Conservation (phyloP, 2,888 invertebrate genomes). For the Tenodera sinensis region DNA sequence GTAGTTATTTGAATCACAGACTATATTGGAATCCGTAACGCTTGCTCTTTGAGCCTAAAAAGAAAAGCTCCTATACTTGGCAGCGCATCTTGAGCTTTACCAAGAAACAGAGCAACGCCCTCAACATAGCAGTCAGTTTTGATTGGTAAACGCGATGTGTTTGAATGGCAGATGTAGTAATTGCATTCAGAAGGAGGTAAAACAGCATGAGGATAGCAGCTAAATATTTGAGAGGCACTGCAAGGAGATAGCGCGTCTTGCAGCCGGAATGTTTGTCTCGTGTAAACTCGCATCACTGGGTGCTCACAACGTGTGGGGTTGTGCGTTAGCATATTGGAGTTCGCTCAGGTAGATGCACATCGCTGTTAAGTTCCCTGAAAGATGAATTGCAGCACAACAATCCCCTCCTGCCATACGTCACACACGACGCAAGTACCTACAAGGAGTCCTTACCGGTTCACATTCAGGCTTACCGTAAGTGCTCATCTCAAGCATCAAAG, state of each 20-base stretch:
- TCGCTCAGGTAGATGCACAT: slow-evolving; percentile 6
- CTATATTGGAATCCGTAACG: too few species aligned
- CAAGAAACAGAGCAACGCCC: too few species aligned
- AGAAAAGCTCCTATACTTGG: too few species aligned
- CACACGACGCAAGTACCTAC: not conserved
- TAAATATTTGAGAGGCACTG: not conserved
- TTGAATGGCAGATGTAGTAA: too few species aligned
- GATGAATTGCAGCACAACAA: not conserved
- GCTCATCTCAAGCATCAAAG: not conserved
- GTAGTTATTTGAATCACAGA: too few species aligned
- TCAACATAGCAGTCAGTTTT: too few species aligned
- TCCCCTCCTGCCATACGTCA: not conserved
- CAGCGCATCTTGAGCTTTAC: too few species aligned
- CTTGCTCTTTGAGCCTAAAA: too few species aligned
- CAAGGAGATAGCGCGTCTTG: not conserved
- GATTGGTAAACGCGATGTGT: too few species aligned
- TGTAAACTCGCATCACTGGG: not conserved
- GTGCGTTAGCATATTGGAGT: slow-evolving; percentile 8
- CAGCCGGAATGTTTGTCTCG: not conserved
- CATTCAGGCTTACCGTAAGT: not conserved
- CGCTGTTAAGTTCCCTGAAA: slow-evolving; percentile 2
- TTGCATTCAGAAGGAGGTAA: too few species aligned
- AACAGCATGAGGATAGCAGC: too few species aligned
- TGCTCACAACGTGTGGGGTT: not conserved
- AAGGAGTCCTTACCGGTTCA: not conserved